These are phyloP conservation scores for Myopa testacea DNA, from an alignment of 2,888 invertebrate species.

Conservation along the genomic window DNA sequence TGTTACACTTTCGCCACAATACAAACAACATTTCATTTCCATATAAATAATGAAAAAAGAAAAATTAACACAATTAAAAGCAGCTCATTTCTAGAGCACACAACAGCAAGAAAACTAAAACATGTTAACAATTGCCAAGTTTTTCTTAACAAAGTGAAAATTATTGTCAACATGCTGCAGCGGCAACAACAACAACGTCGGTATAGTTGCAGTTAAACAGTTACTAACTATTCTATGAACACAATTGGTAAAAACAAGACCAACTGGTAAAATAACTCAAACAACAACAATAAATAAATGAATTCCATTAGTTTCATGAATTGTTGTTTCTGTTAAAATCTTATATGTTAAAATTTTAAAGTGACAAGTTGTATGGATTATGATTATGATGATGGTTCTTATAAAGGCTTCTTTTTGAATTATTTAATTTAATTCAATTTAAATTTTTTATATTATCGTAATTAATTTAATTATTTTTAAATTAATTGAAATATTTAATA, in stretches of 20 bases:
- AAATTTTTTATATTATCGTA: no score
- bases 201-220: neutral
- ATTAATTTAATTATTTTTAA: no score
- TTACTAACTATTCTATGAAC: neutral
- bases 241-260: neutral
- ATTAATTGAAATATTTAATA: no score
- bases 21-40: conserved; percentile 17
- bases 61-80: neutral
- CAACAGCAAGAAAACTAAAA: conserved; percentile 2
- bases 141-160: conserved; percentile 27
- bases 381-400: no score
- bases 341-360: no score
- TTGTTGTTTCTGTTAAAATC: no score
- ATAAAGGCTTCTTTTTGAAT: no score
- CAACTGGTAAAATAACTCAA: neutral
- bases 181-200: neutral
- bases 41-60: conserved; percentile 13
- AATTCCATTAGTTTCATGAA: no score
- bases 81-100: conserved; percentile 4
- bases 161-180: conserved; percentile 29
- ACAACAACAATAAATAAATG: no score
- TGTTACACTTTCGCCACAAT: conserved; percentile 15
- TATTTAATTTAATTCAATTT: no score
- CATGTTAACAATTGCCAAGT: conserved; percentile 30
- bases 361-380: no score